Evolutionary conservation across 2,888 invertebrate species (phyloP), one percentile per base, ranked within the genome.

Genomic region (Augochlorella aurata): DNA sequence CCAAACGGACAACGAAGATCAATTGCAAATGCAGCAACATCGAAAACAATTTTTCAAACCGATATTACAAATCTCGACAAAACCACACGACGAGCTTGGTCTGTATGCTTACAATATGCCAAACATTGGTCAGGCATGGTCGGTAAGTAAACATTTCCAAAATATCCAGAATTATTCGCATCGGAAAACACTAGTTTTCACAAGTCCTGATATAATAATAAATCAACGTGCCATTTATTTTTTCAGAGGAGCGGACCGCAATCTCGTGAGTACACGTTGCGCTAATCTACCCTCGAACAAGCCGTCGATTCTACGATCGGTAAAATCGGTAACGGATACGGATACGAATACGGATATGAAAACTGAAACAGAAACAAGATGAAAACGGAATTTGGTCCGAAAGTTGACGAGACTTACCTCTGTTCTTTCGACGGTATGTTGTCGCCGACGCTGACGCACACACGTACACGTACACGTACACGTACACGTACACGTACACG

Each of bases 1-100:
- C 78, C 94, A 95, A 66, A 94, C 95, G 0, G 94, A 95, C 81
- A 90, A 91, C 52, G 90, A 90, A 4, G 86, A 88, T 75, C 83
- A 73, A 14, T 77, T 83, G 29, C 77, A 67, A 14, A 77, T 85
- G 10, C 87, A 86, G 58, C 90, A 90, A 49, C 70, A 87, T 5
- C 89, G 88, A 18, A 89, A 87, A 52, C 90, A 92, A 78, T 90
- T 88, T 68, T 82, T 85, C 9, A 90, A 90, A 49, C 89, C 91
- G 77, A 80, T 89, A 16, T 84, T 89, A 66, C 89, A 89, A 82
- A 88, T 88, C 16, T 84, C 90, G 61, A 87, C 90, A 76, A 85
- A 86, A 73, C 73, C 88, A 52, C 88, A 90, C 82, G 90, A 90
- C 81, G 90, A 90, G 63, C 87, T 87, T 70, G 88, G 84, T 2